Evolutionary conservation across 2,888 invertebrate genomes (phyloP), one percentile per base, ranked within the genome.

Genomic region (Cheilosia urbana): DNA sequence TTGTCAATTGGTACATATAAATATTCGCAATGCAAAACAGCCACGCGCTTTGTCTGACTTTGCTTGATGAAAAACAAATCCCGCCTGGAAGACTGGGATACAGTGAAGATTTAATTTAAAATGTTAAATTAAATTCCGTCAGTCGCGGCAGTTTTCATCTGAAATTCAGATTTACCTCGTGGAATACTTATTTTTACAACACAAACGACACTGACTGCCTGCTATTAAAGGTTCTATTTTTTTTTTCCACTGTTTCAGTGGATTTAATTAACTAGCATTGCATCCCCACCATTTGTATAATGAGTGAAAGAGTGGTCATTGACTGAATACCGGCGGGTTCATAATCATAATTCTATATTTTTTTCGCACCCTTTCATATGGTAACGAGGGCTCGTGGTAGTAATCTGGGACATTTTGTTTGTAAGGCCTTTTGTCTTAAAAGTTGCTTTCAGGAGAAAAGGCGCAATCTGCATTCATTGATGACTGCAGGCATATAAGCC

Each of bases 291-390:
- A 75, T 60, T 51, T 45, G 45, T 51, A 21, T 71, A 63, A 71
- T 81, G 51, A 65, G 49, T 51, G 65, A 13, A 65, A 53, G 75
- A 60, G 45, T 82, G 72, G 78, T 71, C 78, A 83, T 83, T 83
- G 66, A 83, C 72, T 66, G 62, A 13, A 42, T 75, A 57, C 17
- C 30, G 40, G 27, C 19, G 49, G 34, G 45, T 69, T 76, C 45
- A 51, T 65, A 34, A 55, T 76, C 45, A 51, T 65, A 34, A 55
- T 80, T 37, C 53, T 55, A 21, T n/a, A n/a, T 49, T 53, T 51
- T 57, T 7, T 47, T 15, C 7, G 42, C 42, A 19, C 27, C 24
- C 45, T 40, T 40, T 62, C 40, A 45, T 19, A 19, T 27, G n/a
- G 24, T 51, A 13, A 42, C 17, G 30, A 11, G 45, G 19, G 15